Evolutionary conservation across 2,888 invertebrate species (phyloP), one percentile per base, ranked within the genome.

Genomic region (Tinea trinotella): DNA sequence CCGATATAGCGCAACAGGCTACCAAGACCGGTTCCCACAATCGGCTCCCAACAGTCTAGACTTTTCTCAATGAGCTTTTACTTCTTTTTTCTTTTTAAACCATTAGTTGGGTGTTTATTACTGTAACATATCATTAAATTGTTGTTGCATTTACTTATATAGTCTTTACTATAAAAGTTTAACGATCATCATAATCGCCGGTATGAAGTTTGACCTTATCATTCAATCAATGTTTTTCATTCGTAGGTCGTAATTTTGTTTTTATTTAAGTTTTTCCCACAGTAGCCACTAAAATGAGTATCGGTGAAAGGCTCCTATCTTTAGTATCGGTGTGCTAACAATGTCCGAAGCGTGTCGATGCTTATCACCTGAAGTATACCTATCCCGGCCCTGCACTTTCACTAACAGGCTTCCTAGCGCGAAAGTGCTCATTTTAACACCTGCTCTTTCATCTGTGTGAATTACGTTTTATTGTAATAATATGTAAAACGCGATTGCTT

Each of bases 301-400:
- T 65, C 67, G 67, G 79, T 75, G 77, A 82, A 78, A 82, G 80
- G 76, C 9, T 9, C 71, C 81, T 83, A 83, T 84, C 84, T 77
- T 67, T 68, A 68, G 70, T 76, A 83, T 81, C 80, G 72, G 71
- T 72, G 70, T 74, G 74, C 71, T 70, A 77, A 84, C 83, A 82
- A 84, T 78, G 78, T 67, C 75, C 74, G 74, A 79, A 82, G 78
- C 78, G 73, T 76, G 80, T 71, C 71, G 80, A 78, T 76, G 68
- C 66, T 74, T 82, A 85, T 83, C 83, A 68, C 66, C 24, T 15
- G 13, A 12, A 50, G 15, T 50, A 24, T 50, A 18, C 13, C 12
- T 50, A 50, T 50, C 13, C 50, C 46, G 46, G 46, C 19, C 46
- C 50, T 50, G n/a, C 24, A 50, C 50, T 63, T 64, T 64, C 67